Base-by-base conservation (phyloP, 2,797 vertebrate genomes). In the Pipistrellus pipistrellus region DNA sequence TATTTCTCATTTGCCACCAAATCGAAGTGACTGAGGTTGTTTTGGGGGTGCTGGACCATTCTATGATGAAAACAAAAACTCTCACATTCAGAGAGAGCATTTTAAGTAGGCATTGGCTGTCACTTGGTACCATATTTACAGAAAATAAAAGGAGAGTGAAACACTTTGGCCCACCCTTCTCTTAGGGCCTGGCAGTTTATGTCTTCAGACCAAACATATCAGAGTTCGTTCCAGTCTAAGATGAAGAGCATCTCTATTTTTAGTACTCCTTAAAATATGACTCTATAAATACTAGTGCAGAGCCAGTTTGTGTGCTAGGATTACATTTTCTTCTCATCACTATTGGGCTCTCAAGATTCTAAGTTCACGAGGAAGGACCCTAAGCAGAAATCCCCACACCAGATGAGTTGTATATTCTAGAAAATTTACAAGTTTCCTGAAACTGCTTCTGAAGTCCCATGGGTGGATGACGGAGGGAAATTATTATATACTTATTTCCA, bases 181-280 rank as follows among this genome's bases (percentile, higher is more conserved):
- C 23, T 83, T 85, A 81, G 38, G 25, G 55, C 77, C 78, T 81
- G 59, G 85, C 76, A 75, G 95, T 95, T 72, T 88, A 46, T 91
- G 57, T 93, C 83, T 91, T 95, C 76, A 95, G 84, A 86, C 62
- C 46, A 71, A 92, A 81, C 7, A 69, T 81, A 84, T 85, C 59
- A 86, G 48, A 92, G 75, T 93, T 93, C 82, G 18, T 93, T 95
- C 80, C 91, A 57, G 55, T 80, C 72, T 64, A 91, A 92, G 84
- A 95, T 95, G 77, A 95, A 95, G 89, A 76, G 46, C 66, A 77
- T 80, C 55, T 96, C 93, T 96, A 94, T 94, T 94, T 96, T 96
- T 96, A 96, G 89, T 57, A 38, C 17, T 32, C 55, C 20, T 17
- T 91, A 77, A 93, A 95, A 92, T 95, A 80, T 25, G 55, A 55